Conservation (phyloP, 1,140 invertebrate genomes). For the Euwallacea fornicatus region DNA sequence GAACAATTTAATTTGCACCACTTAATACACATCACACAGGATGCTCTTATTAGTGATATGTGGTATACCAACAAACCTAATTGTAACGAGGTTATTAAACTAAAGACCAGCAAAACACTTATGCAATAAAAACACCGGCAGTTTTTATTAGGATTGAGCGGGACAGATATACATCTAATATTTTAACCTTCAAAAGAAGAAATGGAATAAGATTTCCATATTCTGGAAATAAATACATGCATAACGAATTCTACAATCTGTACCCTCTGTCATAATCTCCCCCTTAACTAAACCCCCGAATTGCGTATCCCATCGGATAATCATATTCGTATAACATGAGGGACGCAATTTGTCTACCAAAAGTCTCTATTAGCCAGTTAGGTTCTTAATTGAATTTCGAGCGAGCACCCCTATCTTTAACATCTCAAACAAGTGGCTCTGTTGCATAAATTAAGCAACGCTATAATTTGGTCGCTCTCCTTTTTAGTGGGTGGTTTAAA, state of each 20-base stretch:
- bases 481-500: constrained; percentile 27
- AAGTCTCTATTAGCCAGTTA: constrained; percentile 39
- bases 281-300: neutral
- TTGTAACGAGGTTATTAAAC: constrained; percentile 47
- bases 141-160: constrained; percentile 18
- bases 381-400: constrained; percentile 34
- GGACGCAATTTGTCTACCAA: constrained; percentile 39
- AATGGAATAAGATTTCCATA: no score
- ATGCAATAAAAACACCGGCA: constrained; percentile 36
- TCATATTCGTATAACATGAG: constrained; percentile 24
- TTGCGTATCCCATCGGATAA: neutral
- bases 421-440: constrained; percentile 37
- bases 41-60: constrained; percentile 46
- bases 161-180: neutral
- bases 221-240: no score
- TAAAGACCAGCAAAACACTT: constrained; percentile 43
- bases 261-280: no score
- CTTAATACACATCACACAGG: constrained; percentile 45
- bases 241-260: no score
- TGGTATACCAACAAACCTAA: constrained; percentile 43
- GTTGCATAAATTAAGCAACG: constrained; percentile 36
- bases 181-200: no score
- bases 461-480: constrained; percentile 30
- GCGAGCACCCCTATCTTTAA: constrained; percentile 38
- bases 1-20: constrained; percentile 47